phyloP scores from a whole-genome alignment of 2,888 invertebrate genomes.

The Andrena haemorrhoa region DNA sequence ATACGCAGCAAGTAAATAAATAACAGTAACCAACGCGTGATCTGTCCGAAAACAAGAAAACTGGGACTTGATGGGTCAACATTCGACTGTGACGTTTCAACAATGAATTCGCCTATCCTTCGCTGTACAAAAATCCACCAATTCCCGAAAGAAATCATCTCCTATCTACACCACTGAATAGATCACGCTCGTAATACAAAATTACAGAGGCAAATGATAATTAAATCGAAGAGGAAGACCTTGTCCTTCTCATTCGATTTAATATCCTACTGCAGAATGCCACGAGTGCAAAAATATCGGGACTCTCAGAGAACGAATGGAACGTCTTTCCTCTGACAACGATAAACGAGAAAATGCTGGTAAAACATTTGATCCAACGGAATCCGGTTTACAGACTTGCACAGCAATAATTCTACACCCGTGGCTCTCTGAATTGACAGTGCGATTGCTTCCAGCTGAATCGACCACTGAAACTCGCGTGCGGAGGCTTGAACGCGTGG shows the following conservation, averaged over 20 bases:
- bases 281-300: background rate
- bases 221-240: slow-evolving; percentile 33
- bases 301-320: background rate
- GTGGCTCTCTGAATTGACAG: background rate
- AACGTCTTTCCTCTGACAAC: background rate
- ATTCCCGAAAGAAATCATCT: background rate
- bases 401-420: background rate
- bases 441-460: slow-evolving; percentile 1
- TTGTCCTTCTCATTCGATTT: slow-evolving; percentile 26
- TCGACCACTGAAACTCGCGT: slow-evolving; percentile 12
- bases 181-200: background rate
- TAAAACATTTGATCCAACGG: background rate
- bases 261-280: background rate
- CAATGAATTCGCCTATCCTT: background rate
- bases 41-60: background rate
- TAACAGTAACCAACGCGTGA: background rate
- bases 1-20: background rate
- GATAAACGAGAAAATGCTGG: background rate
- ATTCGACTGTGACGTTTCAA: background rate
- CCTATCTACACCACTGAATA: slow-evolving; percentile 8
- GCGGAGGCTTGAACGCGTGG: background rate
- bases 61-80: background rate
- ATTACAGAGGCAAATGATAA: background rate
- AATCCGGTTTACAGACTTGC: background rate
- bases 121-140: background rate